Percentiles rank a stretch among this genome's conserved stretches.
Evolutionary conservation across 1,140 invertebrate genomes (phyloP).

Genomic region (Mercenaria mercenaria): DNA sequence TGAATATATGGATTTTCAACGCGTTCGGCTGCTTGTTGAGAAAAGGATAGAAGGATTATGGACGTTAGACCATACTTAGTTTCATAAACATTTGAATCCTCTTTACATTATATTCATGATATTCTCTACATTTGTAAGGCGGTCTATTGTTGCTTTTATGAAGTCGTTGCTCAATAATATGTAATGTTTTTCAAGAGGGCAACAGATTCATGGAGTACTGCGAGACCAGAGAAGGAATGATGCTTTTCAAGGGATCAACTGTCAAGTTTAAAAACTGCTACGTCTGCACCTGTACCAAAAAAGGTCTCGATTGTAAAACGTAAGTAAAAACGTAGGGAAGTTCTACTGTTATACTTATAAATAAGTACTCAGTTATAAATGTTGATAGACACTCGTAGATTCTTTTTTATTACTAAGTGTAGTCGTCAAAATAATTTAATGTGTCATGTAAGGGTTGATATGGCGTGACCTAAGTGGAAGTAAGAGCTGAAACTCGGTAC

Average conservation of each 20-base stretch:
- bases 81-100: background rate
- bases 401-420: no score
- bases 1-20: no score
- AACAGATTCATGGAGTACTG: background rate
- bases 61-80: background rate
- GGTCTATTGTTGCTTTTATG: no score
- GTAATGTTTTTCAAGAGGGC: background rate
- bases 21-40: background rate
- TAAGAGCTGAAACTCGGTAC: no score
- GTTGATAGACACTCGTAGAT: no score
- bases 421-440: no score
- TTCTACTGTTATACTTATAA: no score
- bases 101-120: no score
- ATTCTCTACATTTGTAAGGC: no score
- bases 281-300: background rate
- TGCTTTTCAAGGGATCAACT: background rate
- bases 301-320: conserved; percentile 13
- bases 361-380: no score
- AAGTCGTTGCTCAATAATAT: background rate
- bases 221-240: background rate
- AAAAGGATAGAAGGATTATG: background rate
- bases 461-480: no score
- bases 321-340: conserved; percentile 20
- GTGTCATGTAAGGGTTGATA: no score
- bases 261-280: conserved; percentile 1